Base-by-base conservation (phyloP, 2,797 vertebrate genomes). In the Pangasius djambal region DNA sequence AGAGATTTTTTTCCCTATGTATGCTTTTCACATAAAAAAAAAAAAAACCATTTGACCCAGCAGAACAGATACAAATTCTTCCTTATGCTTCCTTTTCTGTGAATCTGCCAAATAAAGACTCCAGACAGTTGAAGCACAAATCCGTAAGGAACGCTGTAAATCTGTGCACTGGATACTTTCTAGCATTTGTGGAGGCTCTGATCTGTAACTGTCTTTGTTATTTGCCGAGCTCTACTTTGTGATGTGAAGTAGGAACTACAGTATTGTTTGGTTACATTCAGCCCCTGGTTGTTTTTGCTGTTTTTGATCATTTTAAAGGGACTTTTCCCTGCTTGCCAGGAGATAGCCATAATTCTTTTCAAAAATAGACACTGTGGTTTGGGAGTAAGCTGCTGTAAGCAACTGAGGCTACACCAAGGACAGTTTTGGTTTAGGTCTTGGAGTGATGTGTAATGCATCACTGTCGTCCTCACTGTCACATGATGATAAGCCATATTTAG, bases 281-380 rank as follows among this genome's bases (percentile, higher is more conserved):
- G 69, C 65, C 16, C 12, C 18, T 50, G 3, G 10, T 34, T 34
- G n/a, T 28, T 87, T 31, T 55, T 85, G 78, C 37, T 86, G 63
- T 48, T 89, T 85, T 82, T 55, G 44, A n/a, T 37, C 37, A 25
- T 61, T 83, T 44, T 65, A 65, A 84, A 10, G 85, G 88, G 59
- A 84, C 37, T 89, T 89, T 86, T 84, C 52, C 16, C 15, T 48
- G 37, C 52, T 83, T 88, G n/a, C 67, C 65, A 74, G 52, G 74
- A 87, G 89, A 83, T 87, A 87, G 86, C 59, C 86, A 87, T 81
- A 85, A 85, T 87, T 81, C 79, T 44, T 79, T 63, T 83, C n/a
- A 34, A 88, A 89, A 89, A 85, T 79, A 89, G 83, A 89, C 50
- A 83, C 5, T 91, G 88, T 86, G 90, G 86, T 89, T 88, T 34